Base-by-base conservation (phyloP, 2,113 vertebrate genomes). In the Ammodytes marinus region DNA sequence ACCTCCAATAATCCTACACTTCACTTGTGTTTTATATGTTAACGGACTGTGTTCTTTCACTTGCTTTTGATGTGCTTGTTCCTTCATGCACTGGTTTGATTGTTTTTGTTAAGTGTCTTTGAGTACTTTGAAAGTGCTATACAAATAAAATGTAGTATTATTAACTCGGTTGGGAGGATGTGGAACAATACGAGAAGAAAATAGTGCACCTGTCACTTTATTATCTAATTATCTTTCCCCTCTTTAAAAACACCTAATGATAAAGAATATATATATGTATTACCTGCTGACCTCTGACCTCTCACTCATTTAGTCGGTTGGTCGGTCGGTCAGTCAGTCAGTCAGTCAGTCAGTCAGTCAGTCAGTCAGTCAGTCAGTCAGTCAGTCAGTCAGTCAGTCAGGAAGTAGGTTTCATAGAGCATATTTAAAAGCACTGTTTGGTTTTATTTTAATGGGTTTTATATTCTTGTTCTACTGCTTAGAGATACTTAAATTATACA, bases 231-330 rank as follows among this genome's bases (percentile, higher is more conserved):
- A 27, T 47, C 5, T 81, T 19, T 70, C 47, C 59, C 46, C 68
- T 63, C 37, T 19, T 19, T 55, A n/a, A 70, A 50, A 58, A 9
- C 4, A 39, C 27, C 27, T n/a, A 39, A 59, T 35, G 39, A 3
- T 61, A 19, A 19, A 66, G 17, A 27, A 1, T 47, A 66, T 45
- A 5, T 42, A 1, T 47, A 66, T 45, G 4, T 42, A 11, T 43
- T 17, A 59, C 39, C 12, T 9, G 52, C 46, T 67, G 79, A 74
- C 79, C 70, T 46, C 55, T 69, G 69, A 73, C 63, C 70, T 58
- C 17, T 55, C 43, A 59, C 4, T 71, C 58, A 40, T 45, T 52
- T 55, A 68, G 27, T 27, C 27, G 27, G 27, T 27, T 27, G 27
- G 27, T 27, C 27, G 2, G 27, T 27, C 27, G 27, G 8, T 71